Percentiles rank a stretch among this genome's conserved stretches.
phyloP scores from a whole-genome alignment of 2,113 vertebrate genomes.

The Cinclus cinclus region DNA sequence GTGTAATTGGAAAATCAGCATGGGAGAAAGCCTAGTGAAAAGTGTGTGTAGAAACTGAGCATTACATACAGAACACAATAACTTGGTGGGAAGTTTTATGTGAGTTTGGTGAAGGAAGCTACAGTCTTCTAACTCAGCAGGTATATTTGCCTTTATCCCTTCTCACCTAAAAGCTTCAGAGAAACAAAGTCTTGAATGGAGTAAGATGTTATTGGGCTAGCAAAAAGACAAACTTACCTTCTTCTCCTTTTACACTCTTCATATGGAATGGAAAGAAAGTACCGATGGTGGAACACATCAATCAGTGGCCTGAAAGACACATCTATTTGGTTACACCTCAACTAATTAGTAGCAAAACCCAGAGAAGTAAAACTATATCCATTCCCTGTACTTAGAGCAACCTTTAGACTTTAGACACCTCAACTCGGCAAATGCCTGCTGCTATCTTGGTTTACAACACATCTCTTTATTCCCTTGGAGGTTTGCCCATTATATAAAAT shows the following conservation, averaged over 20 bases:
- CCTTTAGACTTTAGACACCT: not conserved
- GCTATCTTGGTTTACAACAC: not conserved
- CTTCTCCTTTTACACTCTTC: conserved; percentile 94
- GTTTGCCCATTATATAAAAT: not conserved
- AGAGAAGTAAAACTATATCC: not conserved
- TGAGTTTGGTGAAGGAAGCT: not conserved
- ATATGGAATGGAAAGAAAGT: conserved; percentile 93
- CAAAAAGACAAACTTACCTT: conserved; percentile 74
- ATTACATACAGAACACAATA: rapidly evolving
- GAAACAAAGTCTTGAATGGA: not conserved
- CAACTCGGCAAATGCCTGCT: not conserved
- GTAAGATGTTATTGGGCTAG: not conserved
- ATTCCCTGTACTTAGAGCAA: not conserved
- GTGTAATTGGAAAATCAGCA: not conserved
- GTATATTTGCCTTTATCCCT: not conserved
- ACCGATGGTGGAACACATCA: conserved; percentile 86
- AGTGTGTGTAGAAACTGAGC: not conserved
- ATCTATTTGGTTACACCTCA: not conserved
- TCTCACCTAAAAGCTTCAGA: not conserved
- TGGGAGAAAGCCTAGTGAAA: not conserved
- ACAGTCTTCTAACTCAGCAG: not conserved
- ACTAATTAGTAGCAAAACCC: not conserved
- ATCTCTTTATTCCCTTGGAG: not conserved
- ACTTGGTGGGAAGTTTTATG: not conserved
- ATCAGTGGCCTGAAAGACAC: conserved; percentile 83